phyloP scores from a whole-genome alignment of 2,113 vertebrate genomes.

The Hydropotes inermis region DNA sequence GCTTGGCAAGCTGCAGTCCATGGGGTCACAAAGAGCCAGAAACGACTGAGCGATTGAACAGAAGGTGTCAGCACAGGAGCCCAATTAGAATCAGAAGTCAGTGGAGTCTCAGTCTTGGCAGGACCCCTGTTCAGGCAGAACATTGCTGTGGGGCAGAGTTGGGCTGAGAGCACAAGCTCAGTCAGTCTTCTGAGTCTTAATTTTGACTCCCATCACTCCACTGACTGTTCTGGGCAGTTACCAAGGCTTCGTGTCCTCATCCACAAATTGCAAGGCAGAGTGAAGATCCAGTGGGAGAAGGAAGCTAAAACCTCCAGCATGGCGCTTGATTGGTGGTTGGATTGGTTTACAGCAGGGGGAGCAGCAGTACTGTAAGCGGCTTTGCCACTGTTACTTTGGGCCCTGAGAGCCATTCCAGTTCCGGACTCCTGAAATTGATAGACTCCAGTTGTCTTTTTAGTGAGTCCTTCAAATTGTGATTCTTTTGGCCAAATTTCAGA shows the following conservation, averaged over 20 bases:
- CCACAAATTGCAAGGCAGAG: not conserved
- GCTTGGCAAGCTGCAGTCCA: not conserved
- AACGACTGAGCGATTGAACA: not conserved
- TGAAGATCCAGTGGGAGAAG: not conserved
- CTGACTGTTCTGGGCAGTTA: not conserved
- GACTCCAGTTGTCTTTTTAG: not conserved
- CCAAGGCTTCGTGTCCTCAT: not conserved
- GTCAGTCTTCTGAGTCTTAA: not conserved
- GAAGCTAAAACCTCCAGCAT: not conserved
- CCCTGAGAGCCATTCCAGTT: not conserved
- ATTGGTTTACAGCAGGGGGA: not conserved
- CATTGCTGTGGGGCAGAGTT: not conserved
- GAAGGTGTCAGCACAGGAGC: not conserved
- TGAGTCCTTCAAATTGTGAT: not conserved
- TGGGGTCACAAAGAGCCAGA: not conserved
- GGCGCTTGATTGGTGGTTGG: not conserved
- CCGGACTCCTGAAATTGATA: not conserved
- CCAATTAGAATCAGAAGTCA: not conserved
- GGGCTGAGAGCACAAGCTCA: not conserved
- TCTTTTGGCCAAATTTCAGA: conserved; percentile 29
- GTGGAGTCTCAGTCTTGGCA: not conserved
- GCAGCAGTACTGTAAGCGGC: not conserved
- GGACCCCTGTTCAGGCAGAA: not conserved
- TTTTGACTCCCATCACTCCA: not conserved
- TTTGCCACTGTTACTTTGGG: not conserved